Evolutionary conservation across 2,888 invertebrate genomes (phyloP), one percentile per base, ranked within the genome.

Genomic region (Heliconius erato): DNA sequence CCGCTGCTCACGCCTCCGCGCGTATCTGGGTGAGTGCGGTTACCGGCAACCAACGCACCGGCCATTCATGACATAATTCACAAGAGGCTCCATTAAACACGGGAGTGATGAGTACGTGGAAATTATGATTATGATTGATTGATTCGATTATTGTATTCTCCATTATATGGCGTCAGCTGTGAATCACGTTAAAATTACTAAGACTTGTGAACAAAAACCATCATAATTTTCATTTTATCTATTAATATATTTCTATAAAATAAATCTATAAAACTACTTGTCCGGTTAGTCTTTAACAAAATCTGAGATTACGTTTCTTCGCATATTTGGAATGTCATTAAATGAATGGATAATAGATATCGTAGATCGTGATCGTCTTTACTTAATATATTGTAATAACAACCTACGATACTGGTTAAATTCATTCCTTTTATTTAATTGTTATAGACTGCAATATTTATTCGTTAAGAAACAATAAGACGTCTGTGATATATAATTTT

Each of bases 11-110:
- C 95, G 95, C 92, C 91, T 93, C 90, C 87, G 87, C 92, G 95
- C 92, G 90, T 93, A 95, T 91, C 90, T 96, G 93, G 96, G 96
- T 95, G 94, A 95, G 92, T 94, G 92, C 92, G 95, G 94, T 92
- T 91, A 92, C 90, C 92, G 93, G 89, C 91, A 90, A 91, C 91
- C 95, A 94, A 94, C 92, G 95, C 90, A 94, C 95, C 95, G 92
- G 89, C 92, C 94, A 95, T 88, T 93, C 94, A 91, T 95, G 93
- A 92, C 91, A 91, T 94, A 94, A 95, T 95, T 95, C 91, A 93
- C 94, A 92, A 91, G 91, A 92, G 90, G 92, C 91, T 92, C 93
- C 94, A 93, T 94, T 94, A 91, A 91, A 91, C 93, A 93, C 89
- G 90, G 90, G 90, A 89, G 90, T 63, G 80, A 81, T 81, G 69